These are phyloP conservation scores for Podilymbus podiceps DNA, from an alignment of 2,113 vertebrate genomes.

Conservation along the genomic window DNA sequence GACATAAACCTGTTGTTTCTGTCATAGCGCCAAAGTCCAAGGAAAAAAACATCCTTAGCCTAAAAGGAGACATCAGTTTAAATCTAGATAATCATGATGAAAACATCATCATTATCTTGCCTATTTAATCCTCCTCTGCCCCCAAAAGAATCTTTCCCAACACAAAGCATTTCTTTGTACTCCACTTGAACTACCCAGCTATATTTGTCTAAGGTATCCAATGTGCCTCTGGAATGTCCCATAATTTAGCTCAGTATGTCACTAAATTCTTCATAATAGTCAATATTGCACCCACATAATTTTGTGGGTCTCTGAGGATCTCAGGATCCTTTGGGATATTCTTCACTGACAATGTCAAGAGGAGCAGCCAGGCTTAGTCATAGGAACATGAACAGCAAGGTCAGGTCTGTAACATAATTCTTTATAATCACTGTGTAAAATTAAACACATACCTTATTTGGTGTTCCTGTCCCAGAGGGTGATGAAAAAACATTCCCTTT, in stretches of 20 bases:
- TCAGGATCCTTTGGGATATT: background rate
- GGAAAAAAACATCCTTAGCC: background rate
- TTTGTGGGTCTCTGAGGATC: background rate
- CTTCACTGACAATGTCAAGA: background rate
- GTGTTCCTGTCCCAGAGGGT: conserved; percentile 75
- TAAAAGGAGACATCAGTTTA: background rate
- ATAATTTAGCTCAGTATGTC: conserved; percentile 24
- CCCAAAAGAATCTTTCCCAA: background rate
- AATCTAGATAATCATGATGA: background rate
- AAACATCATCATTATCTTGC: background rate
- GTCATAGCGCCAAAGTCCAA: background rate
- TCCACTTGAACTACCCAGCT: background rate
- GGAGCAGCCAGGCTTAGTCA: background rate
- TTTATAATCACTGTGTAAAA: background rate
- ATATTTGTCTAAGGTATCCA: conserved; percentile 4
- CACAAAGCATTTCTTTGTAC: conserved; percentile 23
- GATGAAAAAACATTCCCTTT: conserved; percentile 89
- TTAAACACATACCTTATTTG: conserved; percentile 85
- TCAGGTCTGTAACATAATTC: background rate
- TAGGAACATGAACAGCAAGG: background rate
- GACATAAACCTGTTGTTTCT: background rate
- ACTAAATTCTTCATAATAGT: background rate
- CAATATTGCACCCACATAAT: background rate
- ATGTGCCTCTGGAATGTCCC: conserved; percentile 29
- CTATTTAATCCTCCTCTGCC: background rate